Evolutionary conservation across 2,888 invertebrate species (phyloP).

Genomic region (Drosophila neonasuta): DNA sequence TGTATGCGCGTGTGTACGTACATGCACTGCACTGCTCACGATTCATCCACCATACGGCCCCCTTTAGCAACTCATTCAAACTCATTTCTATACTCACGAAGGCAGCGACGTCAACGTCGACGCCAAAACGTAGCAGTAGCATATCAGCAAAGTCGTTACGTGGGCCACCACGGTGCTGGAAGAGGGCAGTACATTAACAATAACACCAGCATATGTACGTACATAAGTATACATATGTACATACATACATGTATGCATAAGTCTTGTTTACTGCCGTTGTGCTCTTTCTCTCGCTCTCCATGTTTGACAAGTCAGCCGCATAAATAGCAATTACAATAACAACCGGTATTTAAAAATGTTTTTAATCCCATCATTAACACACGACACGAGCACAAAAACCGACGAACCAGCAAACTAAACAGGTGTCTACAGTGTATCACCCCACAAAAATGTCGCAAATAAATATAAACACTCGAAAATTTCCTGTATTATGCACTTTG

Average conservation of each 20-base stretch:
- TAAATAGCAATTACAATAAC: constrained; percentile 63
- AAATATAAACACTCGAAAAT: background rate
- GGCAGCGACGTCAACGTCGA: constrained; percentile 33
- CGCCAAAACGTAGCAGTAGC: constrained; percentile 42
- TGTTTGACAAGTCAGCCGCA: constrained; percentile 37
- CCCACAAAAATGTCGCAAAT: constrained; percentile 26
- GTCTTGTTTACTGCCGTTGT: constrained; percentile 12
- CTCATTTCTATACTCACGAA: constrained; percentile 67
- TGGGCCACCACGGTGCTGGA: constrained; percentile 6
- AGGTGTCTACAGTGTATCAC: constrained; percentile 9
- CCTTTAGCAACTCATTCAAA: constrained; percentile 64
- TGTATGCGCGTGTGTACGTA: constrained; percentile 29
- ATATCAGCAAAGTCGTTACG: constrained; percentile 44
- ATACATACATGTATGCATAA: constrained; percentile 1
- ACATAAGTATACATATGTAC: constrained; percentile 1
- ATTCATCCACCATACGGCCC: constrained; percentile 35
- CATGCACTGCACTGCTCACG: constrained; percentile 44
- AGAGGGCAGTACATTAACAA: constrained; percentile 34
- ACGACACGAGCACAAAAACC: constrained; percentile 10
- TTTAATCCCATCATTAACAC: constrained; percentile 56
- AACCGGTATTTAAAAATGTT: constrained; percentile 71
- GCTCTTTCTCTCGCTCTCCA: constrained; percentile 31
- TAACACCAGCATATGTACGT: constrained; percentile 11
- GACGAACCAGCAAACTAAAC: constrained; percentile 14
- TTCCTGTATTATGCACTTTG: background rate